A percentile compares a stretch with the other conserved stretches of the same genome.
Evolutionary conservation across 2,113 vertebrate genomes (phyloP).

Genomic region (Genyomyrus donnyi): DNA sequence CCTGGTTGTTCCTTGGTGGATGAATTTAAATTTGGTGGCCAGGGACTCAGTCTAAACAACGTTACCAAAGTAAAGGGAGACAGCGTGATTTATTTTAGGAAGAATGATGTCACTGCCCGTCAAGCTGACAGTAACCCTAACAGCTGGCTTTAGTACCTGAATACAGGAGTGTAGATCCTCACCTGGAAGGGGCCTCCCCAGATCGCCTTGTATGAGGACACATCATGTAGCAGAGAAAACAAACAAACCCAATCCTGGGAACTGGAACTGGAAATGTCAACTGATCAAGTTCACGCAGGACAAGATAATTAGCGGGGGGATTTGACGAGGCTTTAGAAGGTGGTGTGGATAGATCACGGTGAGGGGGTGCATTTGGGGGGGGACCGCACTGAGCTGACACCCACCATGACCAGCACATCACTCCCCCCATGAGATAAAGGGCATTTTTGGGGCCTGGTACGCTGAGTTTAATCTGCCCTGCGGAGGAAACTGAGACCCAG

Average conservation of each 20-base stretch:
- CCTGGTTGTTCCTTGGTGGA: not conserved
- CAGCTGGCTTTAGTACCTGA: not conserved
- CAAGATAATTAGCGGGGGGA: not conserved
- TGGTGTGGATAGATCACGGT: not conserved
- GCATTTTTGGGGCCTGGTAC: not conserved
- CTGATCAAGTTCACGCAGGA: not conserved
- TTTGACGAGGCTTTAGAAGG: not conserved
- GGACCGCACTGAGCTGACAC: not conserved
- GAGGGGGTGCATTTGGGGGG: not conserved
- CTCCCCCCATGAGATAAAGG: not conserved
- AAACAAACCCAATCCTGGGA: not conserved
- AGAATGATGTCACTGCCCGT: not conserved
- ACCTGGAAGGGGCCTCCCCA: not conserved
- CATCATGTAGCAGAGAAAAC: not conserved
- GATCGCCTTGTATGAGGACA: not conserved
- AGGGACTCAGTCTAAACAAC: not conserved
- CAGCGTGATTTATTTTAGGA: not conserved
- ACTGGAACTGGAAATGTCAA: not conserved
- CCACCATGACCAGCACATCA: not conserved
- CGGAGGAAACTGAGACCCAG: slow-evolving; percentile 20
- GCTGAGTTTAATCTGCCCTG: not conserved
- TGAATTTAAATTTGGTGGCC: not conserved
- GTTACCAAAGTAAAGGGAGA: not conserved
- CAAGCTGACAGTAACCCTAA: not conserved
- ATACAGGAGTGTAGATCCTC: not conserved